Base-by-base conservation (phyloP, 1,140 invertebrate genomes). In the Danaus melanippus region DNA sequence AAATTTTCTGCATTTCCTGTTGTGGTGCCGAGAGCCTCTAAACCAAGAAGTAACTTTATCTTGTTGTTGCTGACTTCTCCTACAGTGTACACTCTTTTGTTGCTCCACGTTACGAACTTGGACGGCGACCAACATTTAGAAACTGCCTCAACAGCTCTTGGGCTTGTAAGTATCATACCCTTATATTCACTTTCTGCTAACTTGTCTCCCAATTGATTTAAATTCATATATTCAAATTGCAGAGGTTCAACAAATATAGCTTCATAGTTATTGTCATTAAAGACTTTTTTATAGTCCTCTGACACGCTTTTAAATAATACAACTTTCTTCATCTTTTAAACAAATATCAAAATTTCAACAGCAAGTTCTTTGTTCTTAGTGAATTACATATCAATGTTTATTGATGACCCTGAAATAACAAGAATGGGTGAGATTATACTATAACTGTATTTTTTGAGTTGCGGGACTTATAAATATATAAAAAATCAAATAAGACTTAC, bases 291-390 rank as follows among this genome's bases (percentile, higher is more conserved):
- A 57, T 89, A 90, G 42, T 88, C 88, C 51, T 89, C 89, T 49
- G 88, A 89, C 60, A 79, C 83, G 58, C 87, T 83, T 78, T 89
- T 89, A 60, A 90, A 88, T 60, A 90, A 74, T 46, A 89, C 83
- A 21, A 89, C 84, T 63, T 87, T 88, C 69, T 77, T 84, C 84
- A 86, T 87, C 55, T 42, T 58, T 62, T 48, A 49, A 42, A 12
- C 50, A 32, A 32, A 32, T 32, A 4, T 15, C 42, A 56, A n/a
- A 51, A 46, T 62, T 67, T 57, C 46, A 64, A 62, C 32, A 15
- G 44, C 49, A 41, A 12, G 42, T 56, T 66, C 60, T 69, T 71
- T 69, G 58, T 68, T 65, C 46, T 15, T 55, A 44, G 44, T 62
- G 55, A 57, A 56, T 46, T 58, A 64, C 63, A 66, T 71, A 65